Evolutionary conservation across 1,140 invertebrate species (phyloP).

Genomic region (Macrobrachium rosenbergii): DNA sequence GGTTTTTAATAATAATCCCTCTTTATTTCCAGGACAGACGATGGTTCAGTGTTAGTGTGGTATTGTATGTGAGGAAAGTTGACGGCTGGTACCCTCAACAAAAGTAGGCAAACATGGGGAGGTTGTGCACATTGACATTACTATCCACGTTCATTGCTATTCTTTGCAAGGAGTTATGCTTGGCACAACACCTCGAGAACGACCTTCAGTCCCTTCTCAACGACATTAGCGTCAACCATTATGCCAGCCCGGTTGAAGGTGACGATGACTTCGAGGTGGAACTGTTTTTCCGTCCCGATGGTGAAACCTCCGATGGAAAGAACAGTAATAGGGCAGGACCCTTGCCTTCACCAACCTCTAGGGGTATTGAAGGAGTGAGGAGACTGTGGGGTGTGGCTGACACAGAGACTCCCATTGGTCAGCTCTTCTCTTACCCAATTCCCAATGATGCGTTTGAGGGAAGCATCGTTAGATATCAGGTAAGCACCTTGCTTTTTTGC

Average conservation of each 20-base stretch:
- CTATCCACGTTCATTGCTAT: too few species aligned
- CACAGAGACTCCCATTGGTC: conserved; percentile 70
- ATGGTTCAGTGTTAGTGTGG: too few species aligned
- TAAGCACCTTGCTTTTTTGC: conserved; percentile 65
- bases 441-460: conserved; percentile 72
- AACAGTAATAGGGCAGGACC: background rate
- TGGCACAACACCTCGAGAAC: conserved; percentile 50
- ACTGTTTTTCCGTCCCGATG: conserved; percentile 28
- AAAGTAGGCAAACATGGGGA: too few species aligned
- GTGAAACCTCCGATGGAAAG: background rate
- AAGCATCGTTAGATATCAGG: conserved; percentile 71
- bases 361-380: conserved; percentile 55
- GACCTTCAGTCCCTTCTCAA: conserved; percentile 49
- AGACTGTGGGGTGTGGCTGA: conserved; percentile 71
- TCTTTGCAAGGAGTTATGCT: too few species aligned
- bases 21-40: too few species aligned
- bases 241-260: background rate
- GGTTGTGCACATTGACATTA: too few species aligned
- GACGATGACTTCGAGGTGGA: conserved; percentile 52
- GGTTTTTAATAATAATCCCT: too few species aligned
- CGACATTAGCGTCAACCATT: conserved; percentile 35
- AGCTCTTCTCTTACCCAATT: conserved; percentile 72
- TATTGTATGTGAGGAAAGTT: too few species aligned
- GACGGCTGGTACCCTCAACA: too few species aligned
- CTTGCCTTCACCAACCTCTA: background rate